These are phyloP conservation scores for Microcebus murinus DNA, from an alignment of 2,113 vertebrate genomes.

Conservation along the genomic window DNA sequence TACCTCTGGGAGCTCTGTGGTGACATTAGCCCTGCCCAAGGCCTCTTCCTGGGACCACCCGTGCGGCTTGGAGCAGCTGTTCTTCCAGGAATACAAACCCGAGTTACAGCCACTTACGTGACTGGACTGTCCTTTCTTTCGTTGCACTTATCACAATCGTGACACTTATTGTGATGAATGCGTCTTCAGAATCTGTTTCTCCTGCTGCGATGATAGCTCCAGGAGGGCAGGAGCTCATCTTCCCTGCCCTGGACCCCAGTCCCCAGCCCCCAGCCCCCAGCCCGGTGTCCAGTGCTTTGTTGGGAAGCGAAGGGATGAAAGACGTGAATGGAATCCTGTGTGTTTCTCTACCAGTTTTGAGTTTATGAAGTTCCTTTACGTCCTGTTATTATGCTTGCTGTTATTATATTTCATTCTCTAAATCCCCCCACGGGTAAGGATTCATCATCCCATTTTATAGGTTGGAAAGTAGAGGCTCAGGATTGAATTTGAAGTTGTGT, in stretches of 20 bases:
- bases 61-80: background rate
- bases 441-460: background rate
- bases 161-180: rapidly evolving
- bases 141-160: rapidly evolving
- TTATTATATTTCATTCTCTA: background rate
- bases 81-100: background rate
- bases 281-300: rapidly evolving
- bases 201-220: rapidly evolving
- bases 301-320: too few species aligned
- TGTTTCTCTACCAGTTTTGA: rapidly evolving
- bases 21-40: too few species aligned
- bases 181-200: background rate
- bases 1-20: background rate
- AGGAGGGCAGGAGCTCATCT: rapidly evolving
- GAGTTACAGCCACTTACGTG: rapidly evolving
- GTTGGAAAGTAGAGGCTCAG: background rate
- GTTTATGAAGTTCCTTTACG: background rate
- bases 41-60: rapidly evolving
- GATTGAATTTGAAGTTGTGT: background rate
- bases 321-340: background rate
- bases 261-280: background rate
- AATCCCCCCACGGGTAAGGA: background rate
- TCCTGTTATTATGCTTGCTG: background rate
- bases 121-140: background rate
- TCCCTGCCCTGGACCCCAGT: background rate